Evolutionary conservation across 1,140 invertebrate genomes (phyloP).

Genomic region (Phymastichus coffea): DNA sequence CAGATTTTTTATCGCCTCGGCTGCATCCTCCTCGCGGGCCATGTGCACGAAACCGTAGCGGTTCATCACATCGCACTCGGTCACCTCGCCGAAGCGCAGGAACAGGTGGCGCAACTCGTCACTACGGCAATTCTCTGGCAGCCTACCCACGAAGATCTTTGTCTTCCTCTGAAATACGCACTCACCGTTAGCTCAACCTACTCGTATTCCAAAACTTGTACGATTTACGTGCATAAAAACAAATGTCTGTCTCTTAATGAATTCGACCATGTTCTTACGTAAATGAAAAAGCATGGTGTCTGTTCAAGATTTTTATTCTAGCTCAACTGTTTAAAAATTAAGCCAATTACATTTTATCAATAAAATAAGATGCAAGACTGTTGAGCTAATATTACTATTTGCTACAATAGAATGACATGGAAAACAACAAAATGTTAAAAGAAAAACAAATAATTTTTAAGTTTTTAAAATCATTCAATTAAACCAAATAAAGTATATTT

Average conservation of each 20-base stretch:
- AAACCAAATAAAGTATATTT: too few relatives aligned
- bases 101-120: constrained; percentile 53
- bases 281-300: constrained; percentile 49
- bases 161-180: constrained; percentile 53
- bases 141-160: constrained; percentile 55
- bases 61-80: constrained; percentile 56
- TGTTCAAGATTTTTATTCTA: constrained; percentile 46
- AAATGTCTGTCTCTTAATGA: constrained; percentile 28
- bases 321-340: constrained; percentile 40
- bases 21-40: constrained; percentile 54
- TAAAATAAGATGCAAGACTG: constrained; percentile 36
- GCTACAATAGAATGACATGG: too few relatives aligned
- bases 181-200: too few relatives aligned
- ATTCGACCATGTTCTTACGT: constrained; percentile 42
- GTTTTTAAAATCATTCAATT: too few relatives aligned
- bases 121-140: constrained; percentile 55
- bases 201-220: too few relatives aligned
- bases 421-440: too few relatives aligned
- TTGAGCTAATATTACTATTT: too few relatives aligned
- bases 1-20: constrained; percentile 51
- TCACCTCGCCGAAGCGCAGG: constrained; percentile 52
- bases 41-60: constrained; percentile 56
- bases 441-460: too few relatives aligned
- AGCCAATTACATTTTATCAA: constrained; percentile 29
- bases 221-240: too few relatives aligned